A percentile compares a stretch with the other conserved stretches of the same genome.
phyloP scores from a whole-genome alignment of 2,888 invertebrate species.

The Eupithecia insigniata region DNA sequence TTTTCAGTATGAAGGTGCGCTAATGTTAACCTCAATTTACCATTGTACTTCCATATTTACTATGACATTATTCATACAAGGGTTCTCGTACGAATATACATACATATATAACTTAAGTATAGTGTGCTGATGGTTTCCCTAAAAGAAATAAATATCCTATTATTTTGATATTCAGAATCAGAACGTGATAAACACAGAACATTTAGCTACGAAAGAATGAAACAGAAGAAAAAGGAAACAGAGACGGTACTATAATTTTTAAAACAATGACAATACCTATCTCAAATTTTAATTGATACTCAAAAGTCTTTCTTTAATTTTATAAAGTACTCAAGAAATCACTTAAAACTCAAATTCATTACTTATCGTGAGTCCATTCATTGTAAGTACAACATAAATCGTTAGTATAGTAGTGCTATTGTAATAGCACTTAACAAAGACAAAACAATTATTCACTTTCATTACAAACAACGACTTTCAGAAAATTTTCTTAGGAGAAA shows the following conservation, averaged over 20 bases:
- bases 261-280: neutral
- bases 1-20: too few species aligned
- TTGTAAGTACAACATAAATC: conserved; percentile 1
- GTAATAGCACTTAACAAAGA: neutral
- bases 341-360: conserved; percentile 8
- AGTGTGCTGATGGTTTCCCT: too few species aligned
- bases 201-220: neutral
- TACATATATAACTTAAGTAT: too few species aligned
- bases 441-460: conserved; percentile 4
- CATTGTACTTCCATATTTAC: too few species aligned
- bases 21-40: too few species aligned
- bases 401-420: conserved; percentile 9
- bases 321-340: conserved; percentile 12
- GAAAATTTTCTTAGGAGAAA: neutral
- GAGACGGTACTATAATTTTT: neutral
- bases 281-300: conserved; percentile 5
- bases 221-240: neutral
- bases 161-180: neutral
- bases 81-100: too few species aligned
- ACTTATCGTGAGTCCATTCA: neutral
- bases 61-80: too few species aligned
- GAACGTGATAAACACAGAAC: neutral
- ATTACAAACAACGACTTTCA: neutral
- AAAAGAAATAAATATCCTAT: too few species aligned
- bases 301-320: neutral